Evolutionary conservation across 2,113 vertebrate species (phyloP), one percentile per base, ranked within the genome.

Genomic region (Prochilodus magdalenae): DNA sequence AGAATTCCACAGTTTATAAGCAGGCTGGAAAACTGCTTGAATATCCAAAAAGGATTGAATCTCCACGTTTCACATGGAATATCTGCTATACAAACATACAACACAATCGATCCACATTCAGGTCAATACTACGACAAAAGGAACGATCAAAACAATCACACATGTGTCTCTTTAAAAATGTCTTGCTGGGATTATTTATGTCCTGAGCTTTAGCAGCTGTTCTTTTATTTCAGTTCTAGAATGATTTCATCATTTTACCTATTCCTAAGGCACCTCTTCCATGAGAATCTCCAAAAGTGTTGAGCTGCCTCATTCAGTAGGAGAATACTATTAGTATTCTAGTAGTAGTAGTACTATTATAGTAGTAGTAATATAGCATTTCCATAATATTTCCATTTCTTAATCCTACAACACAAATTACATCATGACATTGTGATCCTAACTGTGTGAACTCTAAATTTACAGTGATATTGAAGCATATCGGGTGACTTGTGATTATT

Each of bases 1-100:
- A 75, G 33, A 80, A 40, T n/a, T 22, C 63, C 30, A 67, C 6
- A 47, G 70, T 85, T 81, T 77, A 55, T 81, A 84, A 67, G 62
- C 72, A 77, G 51, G 77, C 47, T 62, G 70, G 75, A 70, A 82
- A 82, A 78, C n/a, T n/a, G n/a, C n/a, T n/a, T n/a, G n/a, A n/a
- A n/a, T n/a, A n/a, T n/a, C n/a, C n/a, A n/a, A 26, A 78, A 53
- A 74, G 53, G 40, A 81, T 82, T 33, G 62, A 70, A 82, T 85
- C 66, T 72, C 83, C 53, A 62, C 3, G 0, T 51, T 80, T 73
- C 57, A 73, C 29, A 60, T 20, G 2, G 44, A 13, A 63, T 30
- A 44, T 51, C 14, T 84, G 77, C 66, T 73, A 15, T 2, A 47
- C 70, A 82, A 44, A 72, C 79, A 78, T 65, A 78, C 77, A 73